Percentiles rank a stretch among this genome's conserved stretches.
phyloP scores from a whole-genome alignment of 2,888 invertebrate genomes.

The Watsonalla cultraria region DNA sequence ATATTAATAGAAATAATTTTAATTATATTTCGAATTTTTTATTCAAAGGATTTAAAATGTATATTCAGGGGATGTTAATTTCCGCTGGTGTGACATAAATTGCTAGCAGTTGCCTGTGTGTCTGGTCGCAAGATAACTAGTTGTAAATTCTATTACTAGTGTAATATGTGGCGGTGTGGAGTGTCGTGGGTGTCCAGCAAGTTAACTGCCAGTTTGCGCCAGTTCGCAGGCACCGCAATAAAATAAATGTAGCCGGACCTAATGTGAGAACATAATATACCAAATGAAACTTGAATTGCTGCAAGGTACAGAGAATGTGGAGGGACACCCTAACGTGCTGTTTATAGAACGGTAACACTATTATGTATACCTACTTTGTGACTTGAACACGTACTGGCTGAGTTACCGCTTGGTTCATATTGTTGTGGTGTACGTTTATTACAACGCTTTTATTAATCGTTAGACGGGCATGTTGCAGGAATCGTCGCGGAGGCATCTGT shows the following conservation, averaged over 20 bases:
- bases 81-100: slow-evolving; percentile 1
- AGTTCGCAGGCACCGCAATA: slow-evolving; percentile 40
- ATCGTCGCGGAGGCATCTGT: no score
- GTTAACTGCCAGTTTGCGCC: slow-evolving; percentile 41
- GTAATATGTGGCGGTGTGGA: slow-evolving; percentile 22
- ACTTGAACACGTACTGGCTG: slow-evolving; percentile 10
- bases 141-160: slow-evolving; percentile 36
- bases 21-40: no score
- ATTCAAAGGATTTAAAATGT: background rate
- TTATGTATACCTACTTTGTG: slow-evolving; percentile 8
- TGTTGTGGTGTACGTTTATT: no score
- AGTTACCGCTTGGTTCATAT: slow-evolving; percentile 8
- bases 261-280: slow-evolving; percentile 37
- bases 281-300: slow-evolving; percentile 36
- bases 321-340: slow-evolving; percentile 27
- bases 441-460: no score
- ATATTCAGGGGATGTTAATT: background rate
- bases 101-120: slow-evolving; percentile 9
- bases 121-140: slow-evolving; percentile 23
- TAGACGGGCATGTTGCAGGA: no score
- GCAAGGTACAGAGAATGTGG: slow-evolving; percentile 17
- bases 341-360: slow-evolving; percentile 19
- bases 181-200: slow-evolving; percentile 16
- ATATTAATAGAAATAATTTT: no score
- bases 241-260: slow-evolving; percentile 40